Evolutionary conservation across 2,113 vertebrate species (phyloP).

Genomic region (Glaucomys volans): DNA sequence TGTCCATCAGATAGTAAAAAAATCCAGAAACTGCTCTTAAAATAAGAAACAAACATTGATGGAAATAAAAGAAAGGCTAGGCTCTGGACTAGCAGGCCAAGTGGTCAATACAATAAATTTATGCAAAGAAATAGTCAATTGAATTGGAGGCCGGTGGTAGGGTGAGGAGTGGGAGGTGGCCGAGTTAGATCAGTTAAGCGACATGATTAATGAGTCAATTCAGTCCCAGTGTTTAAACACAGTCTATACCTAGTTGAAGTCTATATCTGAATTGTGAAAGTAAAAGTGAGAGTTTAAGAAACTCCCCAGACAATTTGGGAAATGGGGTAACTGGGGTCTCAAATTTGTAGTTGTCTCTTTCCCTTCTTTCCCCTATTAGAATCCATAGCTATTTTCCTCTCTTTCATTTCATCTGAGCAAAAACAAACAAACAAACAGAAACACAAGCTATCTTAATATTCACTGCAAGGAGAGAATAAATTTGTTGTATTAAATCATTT

Average conservation of each 20-base stretch:
- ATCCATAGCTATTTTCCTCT: not conserved
- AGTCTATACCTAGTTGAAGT: not conserved
- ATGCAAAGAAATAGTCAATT: not conserved
- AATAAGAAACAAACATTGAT: slow-evolving; percentile 7
- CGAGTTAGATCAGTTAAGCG: not conserved
- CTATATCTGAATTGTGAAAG: not conserved
- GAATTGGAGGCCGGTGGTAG: not conserved
- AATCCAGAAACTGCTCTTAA: slow-evolving; percentile 18
- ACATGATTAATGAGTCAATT: not conserved
- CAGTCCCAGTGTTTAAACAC: not conserved
- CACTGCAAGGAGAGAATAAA: slow-evolving; percentile 4
- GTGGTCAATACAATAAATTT: not conserved
- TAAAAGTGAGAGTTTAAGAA: slow-evolving; percentile 2
- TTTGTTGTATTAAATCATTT: slow-evolving; percentile 48
- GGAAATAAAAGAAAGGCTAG: not conserved
- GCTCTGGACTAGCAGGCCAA: not conserved
- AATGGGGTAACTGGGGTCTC: not conserved
- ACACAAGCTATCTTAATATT: slow-evolving; percentile 12
- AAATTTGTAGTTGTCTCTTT: not conserved
- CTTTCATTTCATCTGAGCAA: not conserved
- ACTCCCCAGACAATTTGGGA: not conserved
- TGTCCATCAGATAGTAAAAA: not conserved
- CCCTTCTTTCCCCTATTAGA: not conserved
- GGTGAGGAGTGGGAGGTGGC: too few relatives aligned
- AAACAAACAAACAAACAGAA: not conserved